Evolutionary conservation across 2,888 invertebrate species (phyloP).

Genomic region (Acanthosepion pharaonis): DNA sequence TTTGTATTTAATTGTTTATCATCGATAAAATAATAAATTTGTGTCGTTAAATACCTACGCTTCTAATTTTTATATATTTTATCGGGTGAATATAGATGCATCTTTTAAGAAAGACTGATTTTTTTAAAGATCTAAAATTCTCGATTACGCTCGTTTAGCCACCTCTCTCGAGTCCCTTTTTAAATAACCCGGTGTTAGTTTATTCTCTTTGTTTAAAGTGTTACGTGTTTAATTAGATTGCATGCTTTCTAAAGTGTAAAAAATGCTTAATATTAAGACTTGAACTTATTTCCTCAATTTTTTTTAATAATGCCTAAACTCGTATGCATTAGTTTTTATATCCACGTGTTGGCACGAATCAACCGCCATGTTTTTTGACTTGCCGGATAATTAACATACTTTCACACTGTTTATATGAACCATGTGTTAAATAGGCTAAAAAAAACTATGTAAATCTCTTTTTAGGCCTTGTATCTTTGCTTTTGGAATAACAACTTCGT

Average conservation of each 20-base stretch:
- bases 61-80: not conserved
- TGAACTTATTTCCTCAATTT: not conserved
- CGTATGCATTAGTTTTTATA: not conserved
- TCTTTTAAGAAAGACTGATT: not conserved
- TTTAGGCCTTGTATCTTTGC: too few relatives aligned
- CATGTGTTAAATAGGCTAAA: too few relatives aligned
- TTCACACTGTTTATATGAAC: too few relatives aligned
- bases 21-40: not conserved
- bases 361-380: not conserved
- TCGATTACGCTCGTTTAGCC: too few relatives aligned
- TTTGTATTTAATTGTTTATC: not conserved
- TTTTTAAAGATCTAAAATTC: too few relatives aligned
- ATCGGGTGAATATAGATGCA: not conserved
- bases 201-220: not conserved
- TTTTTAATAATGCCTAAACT: not conserved
- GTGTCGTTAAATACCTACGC: not conserved
- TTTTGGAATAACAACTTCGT: too few relatives aligned
- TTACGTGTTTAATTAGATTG: too few relatives aligned
- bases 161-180: not conserved
- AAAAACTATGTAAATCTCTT: too few relatives aligned
- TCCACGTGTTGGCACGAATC: slow-evolving; percentile 3
- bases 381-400: too few relatives aligned
- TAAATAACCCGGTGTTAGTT: too few relatives aligned
- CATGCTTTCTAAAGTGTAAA: too few relatives aligned
- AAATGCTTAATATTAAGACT: not conserved